Evolutionary conservation across 2,797 vertebrate species (phyloP).

Genomic region (Gastrophryne carolinensis): DNA sequence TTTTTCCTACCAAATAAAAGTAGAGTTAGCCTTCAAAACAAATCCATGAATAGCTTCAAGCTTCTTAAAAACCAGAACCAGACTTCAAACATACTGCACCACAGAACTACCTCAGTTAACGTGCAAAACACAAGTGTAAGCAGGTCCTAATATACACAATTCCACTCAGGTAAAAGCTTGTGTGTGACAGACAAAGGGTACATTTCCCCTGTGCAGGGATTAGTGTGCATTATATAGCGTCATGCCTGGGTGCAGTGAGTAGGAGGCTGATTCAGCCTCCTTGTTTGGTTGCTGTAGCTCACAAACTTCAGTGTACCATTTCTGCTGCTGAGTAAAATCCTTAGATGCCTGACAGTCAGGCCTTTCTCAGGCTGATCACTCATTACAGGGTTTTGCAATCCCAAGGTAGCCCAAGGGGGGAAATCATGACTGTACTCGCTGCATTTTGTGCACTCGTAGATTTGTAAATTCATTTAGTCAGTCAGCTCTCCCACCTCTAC

Average conservation of each 20-base stretch:
- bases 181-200: neutral
- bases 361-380: slow-evolving; percentile 11
- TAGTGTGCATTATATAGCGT: neutral
- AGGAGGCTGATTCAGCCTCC: slow-evolving; percentile 18
- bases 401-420: slow-evolving; percentile 52
- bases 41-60: too few species aligned
- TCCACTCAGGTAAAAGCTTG: neutral
- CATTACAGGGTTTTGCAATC: slow-evolving; percentile 45
- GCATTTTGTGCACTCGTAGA: neutral
- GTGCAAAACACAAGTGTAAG: too few species aligned
- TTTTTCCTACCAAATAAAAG: too few species aligned
- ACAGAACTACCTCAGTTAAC: too few species aligned
- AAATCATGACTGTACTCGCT: slow-evolving; percentile 52
- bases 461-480: slow-evolving; percentile 6
- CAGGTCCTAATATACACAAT: neutral
- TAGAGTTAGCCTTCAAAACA: too few species aligned
- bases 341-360: slow-evolving; percentile 17
- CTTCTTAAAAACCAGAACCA: too few species aligned
- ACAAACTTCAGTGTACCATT: slow-evolving; percentile 13
- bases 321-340: slow-evolving; percentile 16
- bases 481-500: too few species aligned
- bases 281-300: slow-evolving; percentile 10
- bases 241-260: slow-evolving; percentile 5
- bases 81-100: too few species aligned
- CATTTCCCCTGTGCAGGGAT: neutral